phyloP scores from a whole-genome alignment of 2,888 invertebrate species.

The Drosophila nigricruria region DNA sequence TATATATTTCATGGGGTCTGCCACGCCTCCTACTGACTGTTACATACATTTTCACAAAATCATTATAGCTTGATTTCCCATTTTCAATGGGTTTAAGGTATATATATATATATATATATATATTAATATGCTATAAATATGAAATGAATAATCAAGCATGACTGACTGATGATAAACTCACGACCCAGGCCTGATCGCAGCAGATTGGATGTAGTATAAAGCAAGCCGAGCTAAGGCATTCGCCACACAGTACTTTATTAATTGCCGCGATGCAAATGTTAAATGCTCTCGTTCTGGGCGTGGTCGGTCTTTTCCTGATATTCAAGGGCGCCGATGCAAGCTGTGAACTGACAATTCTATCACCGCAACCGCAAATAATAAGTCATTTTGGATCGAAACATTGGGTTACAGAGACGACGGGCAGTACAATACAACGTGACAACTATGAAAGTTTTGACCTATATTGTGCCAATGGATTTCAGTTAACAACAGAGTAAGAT shows the following conservation, averaged over 20 bases:
- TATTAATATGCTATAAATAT: too few species aligned
- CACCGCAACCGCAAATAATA: neutral
- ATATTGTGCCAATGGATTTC: conserved; percentile 21
- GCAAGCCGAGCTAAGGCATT: neutral
- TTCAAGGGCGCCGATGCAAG: neutral
- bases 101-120: too few species aligned
- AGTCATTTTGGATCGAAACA: conserved; percentile 20
- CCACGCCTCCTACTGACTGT: too few species aligned
- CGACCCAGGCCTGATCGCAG: too few species aligned
- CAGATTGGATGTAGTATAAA: neutral
- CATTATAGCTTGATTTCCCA: too few species aligned
- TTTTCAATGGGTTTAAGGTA: too few species aligned
- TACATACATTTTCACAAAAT: too few species aligned
- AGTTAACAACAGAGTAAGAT: fast-evolving
- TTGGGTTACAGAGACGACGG: neutral
- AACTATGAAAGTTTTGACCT: neutral
- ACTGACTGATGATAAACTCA: neutral
- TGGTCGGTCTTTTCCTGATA: neutral
- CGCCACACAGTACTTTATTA: neutral
- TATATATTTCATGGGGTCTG: too few species aligned
- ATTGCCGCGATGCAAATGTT: conserved; percentile 9
- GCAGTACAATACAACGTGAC: neutral
- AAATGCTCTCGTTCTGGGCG: neutral
- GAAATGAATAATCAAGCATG: too few species aligned
- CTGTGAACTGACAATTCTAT: fast-evolving